Base-by-base conservation (phyloP, 2,113 vertebrate genomes). In the Butorides virescens region DNA sequence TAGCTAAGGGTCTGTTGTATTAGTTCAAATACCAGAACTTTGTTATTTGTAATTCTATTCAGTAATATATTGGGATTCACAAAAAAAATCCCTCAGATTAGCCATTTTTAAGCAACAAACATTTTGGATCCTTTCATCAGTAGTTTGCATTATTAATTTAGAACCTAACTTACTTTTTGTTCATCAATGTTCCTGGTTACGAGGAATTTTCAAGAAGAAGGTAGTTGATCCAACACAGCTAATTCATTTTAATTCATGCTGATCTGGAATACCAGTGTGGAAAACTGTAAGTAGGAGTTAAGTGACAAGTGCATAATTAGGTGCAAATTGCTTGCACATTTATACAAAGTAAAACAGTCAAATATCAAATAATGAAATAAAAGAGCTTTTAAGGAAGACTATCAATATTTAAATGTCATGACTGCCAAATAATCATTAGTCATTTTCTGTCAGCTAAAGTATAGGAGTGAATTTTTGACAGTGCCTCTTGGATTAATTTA, bases 361-460 rank as follows among this genome's bases (percentile, higher is more conserved):
- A 84, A 96, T 66, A 92, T 67, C 61, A 85, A 86, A 92, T 68
- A 86, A 96, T 77, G 27, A 91, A 86, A 96, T 72, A 72, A 62
- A 94, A 88, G 49, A 90, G 44, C 46, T 92, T 90, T 89, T 93
- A 94, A 94, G 37, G 44, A 89, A 93, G 53, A 80, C 52, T 79
- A 83, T 87, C 52, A 91, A 94, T 94, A 95, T 95, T 97, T 91
- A 95, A 96, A 87, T 84, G 59, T 25, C 34, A 16, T 63, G 77
- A 88, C 78, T 94, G 82, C 47, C 52, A 82, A 93, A 92, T 66
- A 96, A 71, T 74, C 27, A 71, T 94, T 92, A 93, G 39, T 62
- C 13, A 85, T 76, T 86, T 92, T 76, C 39, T 63, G 74, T 63
- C 72, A 90, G 42, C 29, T 73, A 29, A 90, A 76, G 32, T 22